A percentile compares a stretch with the other conserved stretches of the same genome.
Conservation (phyloP, 1,140 invertebrate species). For the Pseudomyrmex cubaensis region DNA sequence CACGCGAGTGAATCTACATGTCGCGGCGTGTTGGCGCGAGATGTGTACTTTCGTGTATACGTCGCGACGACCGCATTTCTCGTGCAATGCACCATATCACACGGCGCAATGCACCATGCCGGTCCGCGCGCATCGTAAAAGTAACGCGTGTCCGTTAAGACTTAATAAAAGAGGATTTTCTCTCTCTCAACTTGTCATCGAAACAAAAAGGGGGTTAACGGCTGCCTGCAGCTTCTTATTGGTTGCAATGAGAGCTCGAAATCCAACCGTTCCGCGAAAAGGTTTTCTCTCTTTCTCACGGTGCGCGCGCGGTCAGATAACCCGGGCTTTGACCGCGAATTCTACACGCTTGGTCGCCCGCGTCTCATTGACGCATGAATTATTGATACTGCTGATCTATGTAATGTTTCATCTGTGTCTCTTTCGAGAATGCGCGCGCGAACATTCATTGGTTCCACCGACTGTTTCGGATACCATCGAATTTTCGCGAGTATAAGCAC, state of each 20-base stretch:
- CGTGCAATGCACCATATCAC: conserved; percentile 23
- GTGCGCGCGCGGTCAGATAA: neutral
- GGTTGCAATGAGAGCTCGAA: neutral
- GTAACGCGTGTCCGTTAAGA: conserved; percentile 28
- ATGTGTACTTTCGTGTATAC: conserved; percentile 33
- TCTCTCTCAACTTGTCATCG: neutral
- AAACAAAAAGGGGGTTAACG: neutral
- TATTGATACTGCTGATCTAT: conserved; percentile 63
- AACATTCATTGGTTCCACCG: conserved; percentile 42
- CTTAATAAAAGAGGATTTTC: conserved; percentile 45
- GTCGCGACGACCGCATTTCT: neutral
- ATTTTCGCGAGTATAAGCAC: conserved; percentile 60
- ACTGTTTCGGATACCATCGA: conserved; percentile 69
- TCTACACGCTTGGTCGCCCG: conserved; percentile 34
- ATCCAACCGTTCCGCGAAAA: conserved; percentile 1
- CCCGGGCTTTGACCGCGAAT: conserved; percentile 37
- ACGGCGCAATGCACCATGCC: neutral
- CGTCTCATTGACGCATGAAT: conserved; percentile 62
- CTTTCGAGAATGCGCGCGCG: neutral
- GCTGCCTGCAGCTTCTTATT: neutral
- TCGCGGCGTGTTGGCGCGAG: neutral
- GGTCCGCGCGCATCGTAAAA: conserved; percentile 9
- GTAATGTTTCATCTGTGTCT: conserved; percentile 50
- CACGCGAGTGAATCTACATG: neutral
- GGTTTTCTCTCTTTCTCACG: neutral